Conservation (phyloP, 2,797 vertebrate species). For the Clarias platycephalus region DNA sequence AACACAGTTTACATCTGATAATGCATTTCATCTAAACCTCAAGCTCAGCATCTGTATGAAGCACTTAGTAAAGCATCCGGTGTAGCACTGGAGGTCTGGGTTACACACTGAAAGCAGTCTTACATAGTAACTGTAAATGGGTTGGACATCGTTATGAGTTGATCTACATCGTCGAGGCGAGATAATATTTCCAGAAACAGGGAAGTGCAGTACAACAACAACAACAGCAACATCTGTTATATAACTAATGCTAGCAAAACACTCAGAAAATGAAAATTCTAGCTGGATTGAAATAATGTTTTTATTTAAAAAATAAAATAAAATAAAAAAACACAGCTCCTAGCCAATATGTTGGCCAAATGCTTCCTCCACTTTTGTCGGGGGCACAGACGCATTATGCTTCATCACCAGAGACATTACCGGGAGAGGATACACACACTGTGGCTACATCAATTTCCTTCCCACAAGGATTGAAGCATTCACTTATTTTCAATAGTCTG, state of each 20-base stretch:
- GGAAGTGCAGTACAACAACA: not conserved
- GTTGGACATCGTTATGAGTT: not conserved
- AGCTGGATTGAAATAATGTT: not conserved
- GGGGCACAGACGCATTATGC: not conserved
- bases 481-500: not conserved
- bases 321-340: no score
- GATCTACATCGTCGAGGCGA: no score
- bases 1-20: not conserved
- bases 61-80: slow-evolving; percentile 2
- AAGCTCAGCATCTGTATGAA: not conserved
- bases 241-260: not conserved
- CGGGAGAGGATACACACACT: not conserved
- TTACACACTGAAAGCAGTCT: not conserved
- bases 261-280: not conserved
- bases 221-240: not conserved
- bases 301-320: not conserved
- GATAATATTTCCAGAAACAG: not conserved
- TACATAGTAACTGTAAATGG: slow-evolving; percentile 1
- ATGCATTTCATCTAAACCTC: slow-evolving; percentile 10
- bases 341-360: not conserved
- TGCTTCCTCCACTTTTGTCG: not conserved
- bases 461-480: not conserved
- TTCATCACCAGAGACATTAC: slow-evolving; percentile 9
- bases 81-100: not conserved
- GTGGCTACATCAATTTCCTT: not conserved